A percentile compares a stretch with the other conserved stretches of the same genome.
Conservation (phyloP, 2,888 invertebrate genomes). For the Chrysomela aeneicollis region DNA sequence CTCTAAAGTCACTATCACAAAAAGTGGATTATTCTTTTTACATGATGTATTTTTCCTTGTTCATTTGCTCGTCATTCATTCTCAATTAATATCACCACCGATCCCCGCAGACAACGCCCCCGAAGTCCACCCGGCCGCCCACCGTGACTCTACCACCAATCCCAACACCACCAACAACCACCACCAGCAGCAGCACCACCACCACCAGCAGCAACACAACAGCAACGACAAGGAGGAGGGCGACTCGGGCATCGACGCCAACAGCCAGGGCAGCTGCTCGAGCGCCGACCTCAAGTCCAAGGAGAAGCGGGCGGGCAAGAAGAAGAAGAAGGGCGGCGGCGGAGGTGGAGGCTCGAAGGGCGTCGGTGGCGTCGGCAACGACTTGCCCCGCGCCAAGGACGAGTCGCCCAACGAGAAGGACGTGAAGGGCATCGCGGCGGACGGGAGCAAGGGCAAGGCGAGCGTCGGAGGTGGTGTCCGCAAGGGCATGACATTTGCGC, state of each 20-base stretch:
- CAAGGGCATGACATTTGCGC: neutral
- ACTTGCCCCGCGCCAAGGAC: conserved; percentile 39
- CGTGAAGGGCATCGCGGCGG: conserved; percentile 32
- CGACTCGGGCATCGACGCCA: conserved; percentile 89
- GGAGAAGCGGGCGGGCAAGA: conserved; percentile 71
- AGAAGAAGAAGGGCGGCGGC: conserved; percentile 59
- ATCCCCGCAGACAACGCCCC: conserved; percentile 50
- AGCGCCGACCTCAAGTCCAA: conserved; percentile 82
- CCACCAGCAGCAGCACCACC: neutral
- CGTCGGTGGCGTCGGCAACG: conserved; percentile 27
- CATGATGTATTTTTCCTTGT: too few relatives aligned
- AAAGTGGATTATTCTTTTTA: too few relatives aligned
- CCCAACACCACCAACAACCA: neutral
- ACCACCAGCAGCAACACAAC: neutral
- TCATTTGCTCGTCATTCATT: too few relatives aligned
- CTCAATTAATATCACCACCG: too few relatives aligned
- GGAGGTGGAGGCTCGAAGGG: conserved; percentile 9
- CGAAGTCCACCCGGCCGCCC: conserved; percentile 55
- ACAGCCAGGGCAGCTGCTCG: conserved; percentile 88
- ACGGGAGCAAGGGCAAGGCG: neutral
- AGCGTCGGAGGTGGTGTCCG: neutral
- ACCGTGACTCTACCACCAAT: conserved; percentile 45
- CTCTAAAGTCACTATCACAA: too few relatives aligned
- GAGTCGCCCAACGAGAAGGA: conserved; percentile 27
- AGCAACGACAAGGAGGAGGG: conserved; percentile 78